Evolutionary conservation across 2,888 invertebrate species (phyloP).

Genomic region (Trissoscelio sp.): DNA sequence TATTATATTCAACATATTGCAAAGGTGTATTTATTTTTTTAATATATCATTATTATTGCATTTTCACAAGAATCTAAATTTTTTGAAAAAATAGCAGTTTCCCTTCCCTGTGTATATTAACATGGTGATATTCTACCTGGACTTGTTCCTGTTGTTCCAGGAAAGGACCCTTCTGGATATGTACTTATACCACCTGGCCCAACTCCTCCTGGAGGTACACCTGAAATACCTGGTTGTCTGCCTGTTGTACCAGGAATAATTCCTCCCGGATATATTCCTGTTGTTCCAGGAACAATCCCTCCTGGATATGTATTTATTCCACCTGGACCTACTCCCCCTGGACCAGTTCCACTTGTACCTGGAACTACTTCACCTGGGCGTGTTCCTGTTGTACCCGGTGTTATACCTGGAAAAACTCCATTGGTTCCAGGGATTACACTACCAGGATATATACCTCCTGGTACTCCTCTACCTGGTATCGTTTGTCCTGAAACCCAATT

Average conservation of each 20-base stretch:
- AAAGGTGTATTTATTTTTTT: no score
- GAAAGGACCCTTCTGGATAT: no score
- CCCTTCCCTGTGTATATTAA: no score
- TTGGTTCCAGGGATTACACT: not conserved
- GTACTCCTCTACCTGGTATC: not conserved
- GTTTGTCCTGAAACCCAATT: not conserved
- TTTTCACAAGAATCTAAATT: no score
- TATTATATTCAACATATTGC: no score
- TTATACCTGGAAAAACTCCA: not conserved
- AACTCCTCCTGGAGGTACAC: no score
- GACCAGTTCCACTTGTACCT: constrained; percentile 28
- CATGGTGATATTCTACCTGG: no score
- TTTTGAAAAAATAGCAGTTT: no score
- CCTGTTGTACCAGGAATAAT: not conserved
- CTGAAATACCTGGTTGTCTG: no score
- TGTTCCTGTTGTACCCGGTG: constrained; percentile 8
- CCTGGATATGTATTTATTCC: not conserved
- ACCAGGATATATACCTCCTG: not conserved
- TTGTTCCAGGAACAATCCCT: constrained; percentile 26
- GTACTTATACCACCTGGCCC: no score
- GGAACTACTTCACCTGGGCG: constrained; percentile 13
- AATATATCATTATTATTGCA: no score
- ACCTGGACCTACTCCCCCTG: constrained; percentile 53
- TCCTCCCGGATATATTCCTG: constrained; percentile 63
- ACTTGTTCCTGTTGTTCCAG: constrained; percentile 43